phyloP scores from a whole-genome alignment of 2,113 vertebrate species.

The Bos javanicus region DNA sequence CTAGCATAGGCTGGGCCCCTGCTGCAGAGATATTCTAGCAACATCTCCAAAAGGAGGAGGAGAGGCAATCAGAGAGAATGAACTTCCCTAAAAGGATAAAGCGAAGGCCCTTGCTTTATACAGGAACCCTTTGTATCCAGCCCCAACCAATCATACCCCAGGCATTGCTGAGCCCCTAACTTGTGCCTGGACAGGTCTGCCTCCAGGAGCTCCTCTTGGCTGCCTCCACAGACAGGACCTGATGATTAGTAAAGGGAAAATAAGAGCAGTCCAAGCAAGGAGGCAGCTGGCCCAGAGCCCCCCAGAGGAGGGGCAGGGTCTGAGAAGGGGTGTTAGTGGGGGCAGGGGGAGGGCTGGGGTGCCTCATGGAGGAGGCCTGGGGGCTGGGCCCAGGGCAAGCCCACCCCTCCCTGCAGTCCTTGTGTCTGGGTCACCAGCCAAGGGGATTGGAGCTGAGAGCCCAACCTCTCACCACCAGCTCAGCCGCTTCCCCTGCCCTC shows the following conservation, averaged over 20 bases:
- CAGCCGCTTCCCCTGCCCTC: background rate
- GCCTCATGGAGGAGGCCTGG: background rate
- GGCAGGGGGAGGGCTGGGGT: background rate
- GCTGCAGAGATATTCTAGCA: background rate
- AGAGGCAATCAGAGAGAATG: constrained; percentile 11
- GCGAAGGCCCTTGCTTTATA: background rate
- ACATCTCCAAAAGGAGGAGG: background rate
- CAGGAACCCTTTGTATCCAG: background rate
- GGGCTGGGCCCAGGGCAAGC: background rate
- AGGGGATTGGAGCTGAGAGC: background rate
- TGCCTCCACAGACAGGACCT: background rate
- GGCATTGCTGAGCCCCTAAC: background rate
- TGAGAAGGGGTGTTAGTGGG: background rate
- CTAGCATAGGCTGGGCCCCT: background rate
- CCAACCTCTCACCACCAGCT: background rate
- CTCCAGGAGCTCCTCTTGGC: background rate
- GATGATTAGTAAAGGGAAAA: background rate
- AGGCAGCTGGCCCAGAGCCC: background rate
- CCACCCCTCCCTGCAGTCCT: background rate
- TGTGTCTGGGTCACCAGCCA: no score
- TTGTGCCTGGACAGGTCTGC: background rate
- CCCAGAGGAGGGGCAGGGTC: background rate
- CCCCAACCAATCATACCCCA: background rate
- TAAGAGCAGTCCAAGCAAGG: fast-evolving
- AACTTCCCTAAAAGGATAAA: constrained; percentile 71